Evolutionary conservation across 2,888 invertebrate species (phyloP), one percentile per base, ranked within the genome.

Genomic region (Eupithecia subfuscata): DNA sequence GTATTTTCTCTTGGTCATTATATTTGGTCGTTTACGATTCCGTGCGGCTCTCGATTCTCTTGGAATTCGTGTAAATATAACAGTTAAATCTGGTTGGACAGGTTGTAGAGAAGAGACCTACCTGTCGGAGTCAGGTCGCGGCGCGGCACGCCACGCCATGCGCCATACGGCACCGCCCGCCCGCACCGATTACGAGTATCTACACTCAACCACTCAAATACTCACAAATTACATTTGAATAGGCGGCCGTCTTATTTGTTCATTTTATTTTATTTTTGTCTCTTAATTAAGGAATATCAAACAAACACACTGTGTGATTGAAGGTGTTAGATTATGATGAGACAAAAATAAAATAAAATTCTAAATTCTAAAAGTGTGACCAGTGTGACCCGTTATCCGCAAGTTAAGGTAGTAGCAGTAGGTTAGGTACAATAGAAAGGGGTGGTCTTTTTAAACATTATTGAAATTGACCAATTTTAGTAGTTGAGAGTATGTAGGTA

Each of bases 11-110:
- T 2, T 30, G 30, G 30, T 30, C 30, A 30, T 30, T 7, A 37
- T 37, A 14, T 43, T 43, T n/a, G 52, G 9, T 52, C n/a, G n/a
- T 52, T 52, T 9, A n/a, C 3, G 7, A 22, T 56, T 56, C 11
- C 9, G 52, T 56, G 22, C 4, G 22, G 7, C n/a, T n/a, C 22
- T 52, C 52, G n/a, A 52, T 52, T 52, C 22, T 56, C 52, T 60
- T 14, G 67, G 40, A 67, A 67, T 67, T 43, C 12, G 12, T 67
- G n/a, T 56, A 22, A 40, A 67, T 11, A 67, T 67, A 67, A 40
- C 67, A 67, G 37, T 40, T 40, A 43, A 67, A 7, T 12, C 43
- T 22, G 3, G 67, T 67, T 43, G 18, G 67, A 37, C 67, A 43
- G 40, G 67, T 67, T 64, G 18, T 9, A 40, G 40, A 2, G n/a